These are phyloP conservation scores for Oscheius onirici DNA, from an alignment of 2,888 invertebrate species.

Conservation along the genomic window DNA sequence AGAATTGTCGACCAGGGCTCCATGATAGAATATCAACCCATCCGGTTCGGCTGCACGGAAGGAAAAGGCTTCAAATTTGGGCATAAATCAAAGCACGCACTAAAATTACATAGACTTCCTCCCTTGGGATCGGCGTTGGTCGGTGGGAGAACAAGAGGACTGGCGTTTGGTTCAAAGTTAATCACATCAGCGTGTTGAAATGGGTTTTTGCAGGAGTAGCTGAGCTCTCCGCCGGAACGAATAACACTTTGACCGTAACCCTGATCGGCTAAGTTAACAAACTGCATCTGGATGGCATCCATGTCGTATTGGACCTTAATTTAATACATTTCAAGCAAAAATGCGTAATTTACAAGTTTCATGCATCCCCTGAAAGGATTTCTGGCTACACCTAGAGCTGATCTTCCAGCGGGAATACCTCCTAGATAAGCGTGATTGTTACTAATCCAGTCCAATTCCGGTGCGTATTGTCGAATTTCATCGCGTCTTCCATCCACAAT, in stretches of 20 bases:
- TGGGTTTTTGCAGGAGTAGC: slow-evolving; percentile 65
- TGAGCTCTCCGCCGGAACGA: slow-evolving; percentile 63
- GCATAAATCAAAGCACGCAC: neutral
- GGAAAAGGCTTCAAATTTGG: slow-evolving; percentile 73
- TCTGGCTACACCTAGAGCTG: slow-evolving; percentile 40
- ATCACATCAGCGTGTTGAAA: slow-evolving; percentile 63
- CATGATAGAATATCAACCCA: slow-evolving; percentile 89
- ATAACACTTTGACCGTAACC: slow-evolving; percentile 65
- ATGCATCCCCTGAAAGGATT: slow-evolving; percentile 67
- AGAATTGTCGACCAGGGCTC: slow-evolving; percentile 52
- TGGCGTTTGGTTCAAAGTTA: slow-evolving; percentile 58
- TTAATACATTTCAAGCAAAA: no score
- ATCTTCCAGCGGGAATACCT: slow-evolving; percentile 15
- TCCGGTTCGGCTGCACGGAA: slow-evolving; percentile 94
- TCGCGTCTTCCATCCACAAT: slow-evolving; percentile 65
- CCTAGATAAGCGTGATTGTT: slow-evolving; percentile 68
- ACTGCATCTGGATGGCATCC: slow-evolving; percentile 62
- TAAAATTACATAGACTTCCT: slow-evolving; percentile 61
- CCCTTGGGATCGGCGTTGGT: slow-evolving; percentile 56
- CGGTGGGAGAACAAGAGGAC: slow-evolving; percentile 54
- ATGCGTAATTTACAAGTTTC: slow-evolving; percentile 52
- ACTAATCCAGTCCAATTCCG: slow-evolving; percentile 61
- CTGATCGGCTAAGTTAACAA: slow-evolving; percentile 68
- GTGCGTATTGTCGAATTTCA: slow-evolving; percentile 68
- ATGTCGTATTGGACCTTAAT: slow-evolving; percentile 56